These are phyloP conservation scores for Asteroscopus sphinx DNA, from an alignment of 2,888 invertebrate genomes.

Conservation along the genomic window DNA sequence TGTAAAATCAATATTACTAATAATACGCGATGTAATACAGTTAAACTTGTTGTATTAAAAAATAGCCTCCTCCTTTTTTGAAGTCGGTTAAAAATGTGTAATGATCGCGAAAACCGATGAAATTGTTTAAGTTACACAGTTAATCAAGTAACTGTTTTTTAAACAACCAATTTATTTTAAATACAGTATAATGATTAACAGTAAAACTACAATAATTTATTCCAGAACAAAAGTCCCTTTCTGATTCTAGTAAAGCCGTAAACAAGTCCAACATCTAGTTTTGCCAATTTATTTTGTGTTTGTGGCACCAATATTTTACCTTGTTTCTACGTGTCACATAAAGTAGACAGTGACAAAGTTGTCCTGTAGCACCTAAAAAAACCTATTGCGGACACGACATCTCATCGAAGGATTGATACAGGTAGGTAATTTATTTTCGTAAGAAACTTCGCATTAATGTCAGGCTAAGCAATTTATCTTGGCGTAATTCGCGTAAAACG, in stretches of 20 bases:
- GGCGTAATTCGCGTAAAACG: constrained; percentile 83
- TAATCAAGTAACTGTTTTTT: too few relatives aligned
- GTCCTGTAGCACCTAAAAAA: constrained; percentile 61
- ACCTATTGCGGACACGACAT: constrained; percentile 63
- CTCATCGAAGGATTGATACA: constrained; percentile 73
- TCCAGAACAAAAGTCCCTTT: constrained; percentile 4
- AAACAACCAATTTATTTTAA: too few relatives aligned
- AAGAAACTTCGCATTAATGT: constrained; percentile 83
- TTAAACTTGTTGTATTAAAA: too few relatives aligned
- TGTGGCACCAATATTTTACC: constrained; percentile 48
- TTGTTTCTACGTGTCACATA: constrained; percentile 49
- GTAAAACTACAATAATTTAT: too few relatives aligned
- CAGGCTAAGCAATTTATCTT: constrained; percentile 83
- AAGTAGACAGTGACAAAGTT: constrained; percentile 69
- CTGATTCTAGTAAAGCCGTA: constrained; percentile 18
- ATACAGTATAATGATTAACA: too few relatives aligned
- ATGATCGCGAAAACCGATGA: too few relatives aligned
- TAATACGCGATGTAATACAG: too few relatives aligned
- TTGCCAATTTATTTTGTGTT: constrained; percentile 40
- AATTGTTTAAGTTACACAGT: too few relatives aligned
- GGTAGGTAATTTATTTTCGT: constrained; percentile 82
- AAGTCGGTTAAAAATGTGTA: too few relatives aligned
- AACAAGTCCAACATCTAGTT: constrained; percentile 5
- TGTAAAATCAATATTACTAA: too few relatives aligned
- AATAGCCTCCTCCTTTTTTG: too few relatives aligned